A percentile compares a stretch with the other conserved stretches of the same genome.
Conservation (phyloP, 2,888 invertebrate genomes). For the Polymixis flavicincta region DNA sequence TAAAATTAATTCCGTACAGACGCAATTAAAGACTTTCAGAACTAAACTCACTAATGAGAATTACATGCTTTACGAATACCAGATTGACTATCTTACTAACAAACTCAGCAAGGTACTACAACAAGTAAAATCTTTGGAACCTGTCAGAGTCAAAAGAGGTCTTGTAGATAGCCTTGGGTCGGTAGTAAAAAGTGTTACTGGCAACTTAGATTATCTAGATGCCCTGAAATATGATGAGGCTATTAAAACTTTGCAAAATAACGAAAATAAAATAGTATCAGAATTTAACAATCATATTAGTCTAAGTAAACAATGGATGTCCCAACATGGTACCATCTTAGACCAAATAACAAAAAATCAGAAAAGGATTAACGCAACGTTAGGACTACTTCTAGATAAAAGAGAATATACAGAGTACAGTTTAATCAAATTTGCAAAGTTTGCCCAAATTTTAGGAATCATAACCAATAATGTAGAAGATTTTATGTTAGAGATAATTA, state of each 20-base stretch:
- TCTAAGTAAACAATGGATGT: constrained; percentile 8
- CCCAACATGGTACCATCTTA: not conserved
- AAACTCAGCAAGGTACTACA: not conserved
- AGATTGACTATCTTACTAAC: not conserved
- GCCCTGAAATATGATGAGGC: not conserved
- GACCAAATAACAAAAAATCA: not conserved
- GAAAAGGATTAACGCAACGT: not conserved
- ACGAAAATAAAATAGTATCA: not conserved
- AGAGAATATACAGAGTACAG: not conserved
- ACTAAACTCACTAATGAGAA: not conserved
- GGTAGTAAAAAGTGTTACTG: not conserved
- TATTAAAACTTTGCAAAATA: not conserved
- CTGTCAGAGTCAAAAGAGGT: not conserved
- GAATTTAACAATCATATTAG: not conserved
- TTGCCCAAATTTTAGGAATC: constrained; percentile 8
- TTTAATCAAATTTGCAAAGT: constrained; percentile 14
- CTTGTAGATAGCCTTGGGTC: not conserved
- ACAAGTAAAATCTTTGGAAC: not conserved
- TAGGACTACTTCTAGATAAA: not conserved
- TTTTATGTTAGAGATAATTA: constrained; percentile 6
- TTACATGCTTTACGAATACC: not conserved
- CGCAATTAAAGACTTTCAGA: not conserved
- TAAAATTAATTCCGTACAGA: not conserved
- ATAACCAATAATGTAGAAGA: constrained; percentile 10
- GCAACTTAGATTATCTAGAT: not conserved